phyloP scores from a whole-genome alignment of 2,797 vertebrate species.

The Menidia menidia region DNA sequence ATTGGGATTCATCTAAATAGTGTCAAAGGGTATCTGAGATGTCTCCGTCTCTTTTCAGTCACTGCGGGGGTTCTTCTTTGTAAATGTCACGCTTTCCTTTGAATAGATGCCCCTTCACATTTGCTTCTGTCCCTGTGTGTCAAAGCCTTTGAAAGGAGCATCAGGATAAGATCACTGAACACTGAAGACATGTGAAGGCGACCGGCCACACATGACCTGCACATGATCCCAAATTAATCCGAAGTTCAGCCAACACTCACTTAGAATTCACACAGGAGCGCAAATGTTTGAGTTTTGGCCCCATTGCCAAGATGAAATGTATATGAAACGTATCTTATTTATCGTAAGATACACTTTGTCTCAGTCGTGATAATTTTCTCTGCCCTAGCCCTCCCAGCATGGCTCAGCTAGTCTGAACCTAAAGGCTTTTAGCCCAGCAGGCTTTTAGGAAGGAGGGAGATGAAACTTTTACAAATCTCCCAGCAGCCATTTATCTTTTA shows the following conservation, averaged over 20 bases:
- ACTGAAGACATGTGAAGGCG: constrained; percentile 19
- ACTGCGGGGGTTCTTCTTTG: constrained; percentile 22
- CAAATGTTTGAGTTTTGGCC: not conserved
- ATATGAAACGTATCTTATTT: not conserved
- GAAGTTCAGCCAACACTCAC: constrained; percentile 4
- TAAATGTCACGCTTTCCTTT: constrained; percentile 51
- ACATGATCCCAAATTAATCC: constrained; percentile 23
- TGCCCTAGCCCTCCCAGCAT: constrained; percentile 10
- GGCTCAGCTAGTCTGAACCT: constrained; percentile 32
- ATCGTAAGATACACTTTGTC: not conserved
- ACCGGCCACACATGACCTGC: not conserved
- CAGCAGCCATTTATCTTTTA: constrained; percentile 16
- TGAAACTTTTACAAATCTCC: constrained; percentile 20
- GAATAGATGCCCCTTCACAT: constrained; percentile 42
- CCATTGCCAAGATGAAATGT: not conserved
- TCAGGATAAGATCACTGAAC: constrained; percentile 54
- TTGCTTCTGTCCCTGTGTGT: constrained; percentile 31
- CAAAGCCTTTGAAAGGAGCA: constrained; percentile 36
- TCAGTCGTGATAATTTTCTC: constrained; percentile 4
- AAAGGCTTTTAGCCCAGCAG: constrained; percentile 31
- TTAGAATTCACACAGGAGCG: not conserved
- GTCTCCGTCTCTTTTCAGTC: constrained; percentile 15
- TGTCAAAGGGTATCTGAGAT: constrained; percentile 19
- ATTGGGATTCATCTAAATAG: constrained; percentile 13
- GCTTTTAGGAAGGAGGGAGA: constrained; percentile 7